A percentile compares a stretch with the other conserved stretches of the same genome.
These are phyloP conservation scores for Tachina grossa DNA, from an alignment of 2,888 invertebrate species.

Conservation along the genomic window DNA sequence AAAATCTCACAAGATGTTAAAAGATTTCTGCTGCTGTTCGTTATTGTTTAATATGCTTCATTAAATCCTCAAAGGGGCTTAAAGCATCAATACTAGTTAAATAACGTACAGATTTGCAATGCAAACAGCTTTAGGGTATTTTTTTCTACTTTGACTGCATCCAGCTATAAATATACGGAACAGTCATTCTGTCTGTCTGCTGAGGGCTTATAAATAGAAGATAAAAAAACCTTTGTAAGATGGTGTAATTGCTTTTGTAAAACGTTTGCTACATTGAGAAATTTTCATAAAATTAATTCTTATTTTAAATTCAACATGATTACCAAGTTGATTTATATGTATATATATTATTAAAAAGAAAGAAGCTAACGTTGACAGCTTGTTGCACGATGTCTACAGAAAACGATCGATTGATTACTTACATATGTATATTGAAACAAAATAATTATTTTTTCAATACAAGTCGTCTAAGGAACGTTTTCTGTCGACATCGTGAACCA, in stretches of 20 bases:
- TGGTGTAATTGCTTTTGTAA: not conserved
- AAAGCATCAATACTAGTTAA: conserved; percentile 34
- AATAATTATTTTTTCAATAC: too few relatives aligned
- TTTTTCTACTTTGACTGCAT: not conserved
- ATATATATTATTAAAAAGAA: too few relatives aligned
- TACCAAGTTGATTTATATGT: too few relatives aligned
- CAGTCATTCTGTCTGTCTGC: not conserved
- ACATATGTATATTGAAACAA: too few relatives aligned
- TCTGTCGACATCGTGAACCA: too few relatives aligned
- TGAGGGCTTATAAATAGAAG: not conserved
- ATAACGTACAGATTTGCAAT: not conserved
- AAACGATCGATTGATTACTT: too few relatives aligned
- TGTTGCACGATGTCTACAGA: too few relatives aligned
- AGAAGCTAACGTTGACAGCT: too few relatives aligned
- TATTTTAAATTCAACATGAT: too few relatives aligned
- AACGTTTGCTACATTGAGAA: too few relatives aligned
- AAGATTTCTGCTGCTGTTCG: conserved; percentile 48
- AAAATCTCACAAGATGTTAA: conserved; percentile 31
- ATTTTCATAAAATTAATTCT: too few relatives aligned
- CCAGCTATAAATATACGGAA: conserved; percentile 47
- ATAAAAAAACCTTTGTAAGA: not conserved
- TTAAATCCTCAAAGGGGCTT: conserved; percentile 58
- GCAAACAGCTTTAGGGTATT: not conserved
- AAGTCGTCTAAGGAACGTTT: too few relatives aligned
- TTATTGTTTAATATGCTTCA: conserved; percentile 60